Conservation (phyloP, 2,797 vertebrate species). For the Enteromius radiatus region DNA sequence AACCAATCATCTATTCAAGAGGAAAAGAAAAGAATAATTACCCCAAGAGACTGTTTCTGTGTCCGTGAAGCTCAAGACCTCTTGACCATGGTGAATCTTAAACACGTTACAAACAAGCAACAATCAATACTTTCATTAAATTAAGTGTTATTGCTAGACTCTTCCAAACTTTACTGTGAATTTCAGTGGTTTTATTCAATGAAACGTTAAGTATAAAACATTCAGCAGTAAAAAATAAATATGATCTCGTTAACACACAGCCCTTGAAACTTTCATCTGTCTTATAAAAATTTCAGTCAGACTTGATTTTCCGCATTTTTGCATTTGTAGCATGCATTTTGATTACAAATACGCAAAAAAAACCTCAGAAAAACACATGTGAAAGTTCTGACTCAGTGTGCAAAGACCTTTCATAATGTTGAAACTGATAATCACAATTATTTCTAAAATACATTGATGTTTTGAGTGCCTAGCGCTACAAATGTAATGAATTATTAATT, state of each 20-base stretch:
- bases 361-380: too few species aligned
- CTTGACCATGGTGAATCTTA: background rate
- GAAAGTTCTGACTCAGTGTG: too few species aligned
- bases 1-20: slow-evolving; percentile 11
- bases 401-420: background rate
- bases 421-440: background rate
- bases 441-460: background rate
- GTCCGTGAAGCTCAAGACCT: background rate
- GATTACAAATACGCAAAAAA: too few species aligned
- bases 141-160: too few species aligned
- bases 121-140: background rate
- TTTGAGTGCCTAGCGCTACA: background rate
- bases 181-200: background rate
- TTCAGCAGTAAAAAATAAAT: too few species aligned
- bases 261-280: too few species aligned
- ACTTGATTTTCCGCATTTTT: too few species aligned
- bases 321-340: too few species aligned
- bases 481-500: too few species aligned
- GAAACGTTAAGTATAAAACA: background rate
- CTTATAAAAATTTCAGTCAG: too few species aligned
- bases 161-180: background rate
- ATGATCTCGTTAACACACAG: too few species aligned
- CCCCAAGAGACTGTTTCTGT: background rate
- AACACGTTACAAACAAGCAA: background rate
- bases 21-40: slow-evolving; percentile 15